Conservation (phyloP, 1,140 invertebrate species). For the Portunus trituberculatus region DNA sequence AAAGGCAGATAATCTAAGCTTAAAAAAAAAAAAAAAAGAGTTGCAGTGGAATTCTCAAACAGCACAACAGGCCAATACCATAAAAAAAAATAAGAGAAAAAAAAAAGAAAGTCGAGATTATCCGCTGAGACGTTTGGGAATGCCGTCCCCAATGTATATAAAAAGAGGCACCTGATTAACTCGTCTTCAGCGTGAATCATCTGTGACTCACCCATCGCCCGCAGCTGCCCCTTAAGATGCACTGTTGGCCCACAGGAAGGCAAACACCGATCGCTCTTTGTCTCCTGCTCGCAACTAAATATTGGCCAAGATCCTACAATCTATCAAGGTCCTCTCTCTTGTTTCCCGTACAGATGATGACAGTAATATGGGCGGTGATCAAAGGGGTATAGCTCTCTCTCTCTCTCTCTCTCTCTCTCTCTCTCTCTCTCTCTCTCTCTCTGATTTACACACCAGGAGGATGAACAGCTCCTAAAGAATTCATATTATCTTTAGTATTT, state of each 20-base stretch:
- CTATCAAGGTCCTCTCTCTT: background rate
- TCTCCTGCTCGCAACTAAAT: background rate
- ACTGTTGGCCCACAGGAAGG: background rate
- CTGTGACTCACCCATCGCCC: background rate
- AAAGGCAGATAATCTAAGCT: too few relatives aligned
- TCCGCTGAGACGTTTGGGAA: too few relatives aligned
- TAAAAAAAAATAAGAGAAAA: too few relatives aligned
- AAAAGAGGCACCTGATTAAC: too few relatives aligned
- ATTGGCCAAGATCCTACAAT: background rate
- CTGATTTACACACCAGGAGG: too few relatives aligned
- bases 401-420: background rate
- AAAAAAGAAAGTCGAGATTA: too few relatives aligned
- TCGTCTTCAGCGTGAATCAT: background rate
- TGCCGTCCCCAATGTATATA: too few relatives aligned
- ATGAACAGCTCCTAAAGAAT: too few relatives aligned
- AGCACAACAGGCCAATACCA: too few relatives aligned
- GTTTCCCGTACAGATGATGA: background rate
- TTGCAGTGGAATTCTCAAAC: too few relatives aligned
- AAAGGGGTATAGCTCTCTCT: background rate
- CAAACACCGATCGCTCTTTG: background rate
- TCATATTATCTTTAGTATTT: too few relatives aligned
- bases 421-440: conserved; percentile 15
- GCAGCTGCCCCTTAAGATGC: background rate
- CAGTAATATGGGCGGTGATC: background rate
- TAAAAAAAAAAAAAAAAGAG: too few relatives aligned